Base-by-base conservation (phyloP, 2,113 vertebrate species). In the Brachypodius melanocephalos region DNA sequence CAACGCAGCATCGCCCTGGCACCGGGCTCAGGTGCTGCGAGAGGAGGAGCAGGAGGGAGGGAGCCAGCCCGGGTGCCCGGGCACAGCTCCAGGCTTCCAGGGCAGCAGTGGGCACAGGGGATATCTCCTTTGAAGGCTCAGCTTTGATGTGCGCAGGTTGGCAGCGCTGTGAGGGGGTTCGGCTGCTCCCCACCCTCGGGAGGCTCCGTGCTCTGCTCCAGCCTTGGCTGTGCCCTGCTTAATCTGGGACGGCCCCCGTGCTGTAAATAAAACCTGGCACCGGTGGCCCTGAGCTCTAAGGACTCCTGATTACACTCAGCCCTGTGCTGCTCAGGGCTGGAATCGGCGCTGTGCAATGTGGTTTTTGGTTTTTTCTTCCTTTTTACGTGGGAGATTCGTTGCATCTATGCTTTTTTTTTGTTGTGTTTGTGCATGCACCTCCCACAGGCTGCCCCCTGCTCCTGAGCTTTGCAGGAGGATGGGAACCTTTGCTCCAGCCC, bases 221-320 rank as follows among this genome's bases (percentile, higher is more conserved):
- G 74, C 94, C 90, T 49, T 40, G 95, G 69, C 80, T 2, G 6
- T 17, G 59, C 71, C 2, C 5, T 59, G 21, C 19, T 67, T 80
- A 13, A 81, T 72, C 74, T 19, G 88, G 66, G 68, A 14, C 9
- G 1, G 88, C 52, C 46, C 54, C 95, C 10, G 81, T 2, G 17
- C 90, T 34, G 63, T 29, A 45, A 75, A 89, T 75, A 76, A 66
- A 75, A 58, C 66, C 90, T 71, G 85, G 38, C 76, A 9, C 49
- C 17, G 5, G n/a, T 81, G 84, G 55, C 85, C 92, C 92, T 90
- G 92, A 89, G 89, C 74, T 46, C 34, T 83, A 3, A 89, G 89
- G 86, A 24, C 89, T 93, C 57, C n/a, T 25, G 78, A 71, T 95
- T 67, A 38, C 79, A 2, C 24, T 13, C 42, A 48, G 65, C 82